These are phyloP conservation scores for Pheosia gnoma DNA, from an alignment of 2,888 invertebrate species.

Conservation along the genomic window DNA sequence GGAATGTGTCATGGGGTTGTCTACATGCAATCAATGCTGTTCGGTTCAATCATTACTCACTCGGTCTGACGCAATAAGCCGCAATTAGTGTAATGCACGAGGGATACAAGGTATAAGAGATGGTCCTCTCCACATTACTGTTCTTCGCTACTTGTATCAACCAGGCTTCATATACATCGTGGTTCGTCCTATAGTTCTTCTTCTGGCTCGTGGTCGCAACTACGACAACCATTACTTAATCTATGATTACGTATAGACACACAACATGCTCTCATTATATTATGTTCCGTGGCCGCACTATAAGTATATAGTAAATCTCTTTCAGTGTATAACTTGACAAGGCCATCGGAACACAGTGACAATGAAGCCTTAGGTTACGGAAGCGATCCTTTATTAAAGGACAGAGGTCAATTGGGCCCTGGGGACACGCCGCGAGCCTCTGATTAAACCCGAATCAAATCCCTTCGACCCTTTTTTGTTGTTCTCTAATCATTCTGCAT, in stretches of 20 bases:
- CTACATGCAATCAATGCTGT: constrained; percentile 12
- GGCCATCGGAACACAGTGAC: constrained; percentile 48
- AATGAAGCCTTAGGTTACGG: constrained; percentile 63
- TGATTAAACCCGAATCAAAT: constrained; percentile 60
- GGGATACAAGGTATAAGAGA: constrained; percentile 4
- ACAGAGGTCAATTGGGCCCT: constrained; percentile 65
- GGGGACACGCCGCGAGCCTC: constrained; percentile 43
- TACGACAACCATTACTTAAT: too few species aligned
- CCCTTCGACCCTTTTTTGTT: constrained; percentile 51
- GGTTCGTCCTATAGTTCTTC: too few species aligned
- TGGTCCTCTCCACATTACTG: neutral
- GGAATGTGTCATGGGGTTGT: constrained; percentile 3
- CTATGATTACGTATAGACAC: too few species aligned
- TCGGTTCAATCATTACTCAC: constrained; percentile 18
- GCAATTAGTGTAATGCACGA: constrained; percentile 13
- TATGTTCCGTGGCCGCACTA: too few species aligned
- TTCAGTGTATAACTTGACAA: constrained; percentile 26
- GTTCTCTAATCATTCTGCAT: constrained; percentile 53
- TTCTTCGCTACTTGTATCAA: neutral
- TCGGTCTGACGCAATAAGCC: constrained; percentile 13
- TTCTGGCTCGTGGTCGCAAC: too few species aligned
- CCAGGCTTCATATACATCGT: too few species aligned
- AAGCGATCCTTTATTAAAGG: constrained; percentile 68
- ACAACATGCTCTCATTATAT: too few species aligned
- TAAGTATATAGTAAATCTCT: constrained; percentile 5